phyloP scores from a whole-genome alignment of 1,140 invertebrate genomes.

The Vollenhovia emeryi region DNA sequence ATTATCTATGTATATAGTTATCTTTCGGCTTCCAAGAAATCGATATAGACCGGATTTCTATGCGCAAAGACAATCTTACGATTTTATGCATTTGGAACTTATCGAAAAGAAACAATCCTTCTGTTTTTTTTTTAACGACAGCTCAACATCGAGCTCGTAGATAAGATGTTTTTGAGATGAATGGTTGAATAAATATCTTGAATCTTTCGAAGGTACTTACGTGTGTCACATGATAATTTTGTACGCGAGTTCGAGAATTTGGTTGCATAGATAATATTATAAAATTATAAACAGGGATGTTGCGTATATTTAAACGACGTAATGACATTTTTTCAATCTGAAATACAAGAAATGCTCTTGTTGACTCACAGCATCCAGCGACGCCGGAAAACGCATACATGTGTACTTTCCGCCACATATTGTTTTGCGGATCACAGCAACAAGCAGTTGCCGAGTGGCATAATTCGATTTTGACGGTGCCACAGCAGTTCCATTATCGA shows the following conservation, averaged over 20 bases:
- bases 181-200: not conserved
- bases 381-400: not conserved
- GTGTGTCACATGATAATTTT: not conserved
- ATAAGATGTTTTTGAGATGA: not conserved
- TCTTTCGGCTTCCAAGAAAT: not conserved
- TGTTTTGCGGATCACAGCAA: conserved; percentile 59
- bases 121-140: not conserved
- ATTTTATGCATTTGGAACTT: not conserved
- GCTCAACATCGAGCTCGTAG: not conserved
- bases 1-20: too few species aligned
- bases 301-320: not conserved
- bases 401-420: conserved; percentile 11
- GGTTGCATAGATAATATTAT: not conserved
- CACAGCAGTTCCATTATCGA: conserved; percentile 77
- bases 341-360: not conserved
- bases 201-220: not conserved
- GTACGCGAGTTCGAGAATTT: not conserved
- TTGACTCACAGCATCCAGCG: not conserved
- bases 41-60: not conserved
- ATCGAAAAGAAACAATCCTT: not conserved
- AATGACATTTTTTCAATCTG: not conserved
- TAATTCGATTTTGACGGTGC: conserved; percentile 75
- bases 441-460: conserved; percentile 30
- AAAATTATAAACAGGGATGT: not conserved
- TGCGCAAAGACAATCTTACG: not conserved